Base-by-base conservation (phyloP, 2,797 vertebrate species). In the Nannoperca obscura region DNA sequence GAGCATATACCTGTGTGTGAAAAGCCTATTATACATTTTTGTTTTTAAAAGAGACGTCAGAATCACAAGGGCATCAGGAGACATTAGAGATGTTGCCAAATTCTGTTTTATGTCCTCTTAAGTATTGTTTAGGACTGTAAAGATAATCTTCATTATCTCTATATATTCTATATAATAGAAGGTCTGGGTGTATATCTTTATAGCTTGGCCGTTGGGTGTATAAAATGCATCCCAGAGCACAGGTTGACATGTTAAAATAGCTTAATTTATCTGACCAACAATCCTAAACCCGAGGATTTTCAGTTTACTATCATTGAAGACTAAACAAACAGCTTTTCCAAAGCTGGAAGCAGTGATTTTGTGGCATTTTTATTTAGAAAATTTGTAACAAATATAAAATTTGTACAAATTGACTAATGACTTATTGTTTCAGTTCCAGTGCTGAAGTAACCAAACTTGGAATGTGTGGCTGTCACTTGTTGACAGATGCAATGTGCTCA, bases 401-500 rank as follows among this genome's bases (percentile, higher is more conserved):
- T 57, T 19, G 2, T 30, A 44, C 19, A 0, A 14, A 6, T 24
- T 70, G 3, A 59, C 7, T 24, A 49, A 64, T 34, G 5, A 34
- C 27, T 50, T 4, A n/a, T 15, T 15, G 62, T 22, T 36, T 50
- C 46, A 50, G 47, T n/a, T 50, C 10, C 30, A 0, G 27, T 13
- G 34, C 59, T 40, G 24, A 60, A 55, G 64, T 46, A 46, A 59
- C 75, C 72, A 71, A 60, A 78, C 32, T 3, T 36, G 7, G 47
- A 67, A 52, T n/a, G 42, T 32, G 76, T 59, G 52, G 32, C 52
- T 63, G 66, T 67, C 59, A 20, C 81, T n/a, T 40, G 80, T 44
- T 58, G 82, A 85, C 68, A 68, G 78, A 75, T 57, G 74, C 50
- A 34, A 85, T 67, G 74, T 82, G 55, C 73, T 86, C 55, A 5